phyloP scores from a whole-genome alignment of 2,888 invertebrate species.

The Microctonus brassicae region DNA sequence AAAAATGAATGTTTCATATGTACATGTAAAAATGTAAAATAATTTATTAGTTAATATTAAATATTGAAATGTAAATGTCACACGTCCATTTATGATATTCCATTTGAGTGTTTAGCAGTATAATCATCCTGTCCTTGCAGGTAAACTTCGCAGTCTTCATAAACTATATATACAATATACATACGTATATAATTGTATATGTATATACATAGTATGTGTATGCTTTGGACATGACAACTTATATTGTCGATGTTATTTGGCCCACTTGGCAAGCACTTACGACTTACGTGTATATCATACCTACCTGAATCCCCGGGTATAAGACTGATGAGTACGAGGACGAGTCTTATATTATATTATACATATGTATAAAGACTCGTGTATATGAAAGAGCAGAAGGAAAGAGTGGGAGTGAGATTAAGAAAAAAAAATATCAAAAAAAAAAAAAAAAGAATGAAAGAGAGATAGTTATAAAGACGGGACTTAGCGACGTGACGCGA shows the following conservation, averaged over 20 bases:
- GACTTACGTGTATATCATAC: constrained; percentile 29
- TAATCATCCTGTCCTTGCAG: constrained; percentile 19
- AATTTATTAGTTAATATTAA: background rate
- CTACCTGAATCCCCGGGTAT: constrained; percentile 31
- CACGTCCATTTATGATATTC: constrained; percentile 9
- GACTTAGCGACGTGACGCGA: constrained; percentile 36
- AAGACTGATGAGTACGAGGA: constrained; percentile 7
- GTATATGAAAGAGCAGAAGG: constrained; percentile 6
- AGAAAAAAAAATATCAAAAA: background rate
- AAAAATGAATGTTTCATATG: too few relatives aligned
- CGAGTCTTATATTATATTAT: constrained; percentile 13
- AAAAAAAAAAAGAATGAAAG: background rate
- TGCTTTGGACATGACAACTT: background rate
- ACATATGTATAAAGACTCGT: too few relatives aligned
- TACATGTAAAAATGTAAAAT: background rate
- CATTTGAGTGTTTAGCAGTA: background rate
- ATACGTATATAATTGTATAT: too few relatives aligned
- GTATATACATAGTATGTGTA: too few relatives aligned
- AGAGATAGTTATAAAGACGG: constrained; percentile 3
- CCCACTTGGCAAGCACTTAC: constrained; percentile 34
- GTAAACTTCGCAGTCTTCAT: constrained; percentile 19
- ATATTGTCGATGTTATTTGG: constrained; percentile 24
- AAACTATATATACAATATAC: too few relatives aligned
- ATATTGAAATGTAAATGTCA: background rate
- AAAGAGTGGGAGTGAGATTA: too few relatives aligned